Percentiles rank a stretch among this genome's conserved stretches.
phyloP scores from a whole-genome alignment of 2,797 vertebrate genomes.

The Ciconia nigra region DNA sequence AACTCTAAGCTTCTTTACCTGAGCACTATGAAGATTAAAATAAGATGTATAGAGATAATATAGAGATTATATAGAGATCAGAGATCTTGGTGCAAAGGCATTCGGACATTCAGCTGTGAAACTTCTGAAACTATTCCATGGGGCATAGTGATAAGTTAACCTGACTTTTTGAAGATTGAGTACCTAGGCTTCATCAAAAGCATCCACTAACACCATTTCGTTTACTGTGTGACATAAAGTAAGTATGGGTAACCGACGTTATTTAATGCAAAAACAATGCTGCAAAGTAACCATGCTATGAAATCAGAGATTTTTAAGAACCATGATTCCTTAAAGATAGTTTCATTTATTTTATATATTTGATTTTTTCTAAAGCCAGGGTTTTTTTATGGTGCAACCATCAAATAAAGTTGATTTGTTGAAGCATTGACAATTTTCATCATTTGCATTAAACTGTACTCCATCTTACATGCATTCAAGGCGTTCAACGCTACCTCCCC shows the following conservation, averaged over 20 bases:
- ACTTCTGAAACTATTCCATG: not conserved
- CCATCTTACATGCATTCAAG: not conserved
- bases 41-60: not conserved
- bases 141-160: not conserved
- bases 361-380: not conserved
- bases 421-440: not conserved
- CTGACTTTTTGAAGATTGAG: not conserved
- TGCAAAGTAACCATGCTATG: not conserved
- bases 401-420: not conserved
- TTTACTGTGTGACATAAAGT: not conserved
- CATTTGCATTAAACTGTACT: not conserved
- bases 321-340: not conserved
- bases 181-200: not conserved
- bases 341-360: not conserved
- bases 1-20: not conserved
- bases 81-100: not conserved
- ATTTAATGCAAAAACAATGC: not conserved
- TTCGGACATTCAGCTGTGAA: not conserved
- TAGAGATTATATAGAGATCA: not conserved
- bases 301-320: not conserved
- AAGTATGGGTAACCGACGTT: not conserved
- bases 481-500: not conserved
- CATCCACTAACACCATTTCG: not conserved
- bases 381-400: not conserved
- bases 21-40: not conserved